Evolutionary conservation across 2,797 vertebrate species (phyloP).

Genomic region (Toxotes lorentzi): DNA sequence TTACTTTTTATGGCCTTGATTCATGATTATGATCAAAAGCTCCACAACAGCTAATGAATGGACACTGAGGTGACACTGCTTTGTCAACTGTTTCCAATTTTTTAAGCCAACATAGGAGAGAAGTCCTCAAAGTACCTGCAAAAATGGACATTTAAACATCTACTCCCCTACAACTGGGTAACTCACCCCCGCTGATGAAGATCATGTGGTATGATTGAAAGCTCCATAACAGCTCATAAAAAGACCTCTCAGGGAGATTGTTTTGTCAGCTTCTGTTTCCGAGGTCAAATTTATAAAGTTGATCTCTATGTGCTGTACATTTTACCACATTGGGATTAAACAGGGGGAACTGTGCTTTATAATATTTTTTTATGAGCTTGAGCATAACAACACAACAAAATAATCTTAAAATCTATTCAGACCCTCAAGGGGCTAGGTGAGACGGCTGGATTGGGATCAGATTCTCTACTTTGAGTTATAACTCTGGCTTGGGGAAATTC

Average conservation of each 20-base stretch:
- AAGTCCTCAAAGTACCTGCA: background rate
- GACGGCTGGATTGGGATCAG: background rate
- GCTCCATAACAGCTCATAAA: background rate
- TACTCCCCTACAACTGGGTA: background rate
- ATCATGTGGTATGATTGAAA: background rate
- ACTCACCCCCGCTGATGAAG: background rate
- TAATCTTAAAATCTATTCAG: constrained; percentile 11
- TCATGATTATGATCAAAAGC: background rate
- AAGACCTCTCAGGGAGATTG: background rate
- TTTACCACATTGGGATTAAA: background rate
- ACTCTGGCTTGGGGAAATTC: background rate
- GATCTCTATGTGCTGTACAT: background rate
- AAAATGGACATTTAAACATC: background rate
- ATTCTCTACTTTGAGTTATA: background rate
- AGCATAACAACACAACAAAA: background rate
- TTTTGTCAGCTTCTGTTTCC: background rate
- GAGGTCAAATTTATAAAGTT: background rate
- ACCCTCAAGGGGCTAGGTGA: background rate
- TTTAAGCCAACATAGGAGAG: background rate
- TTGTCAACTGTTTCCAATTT: background rate
- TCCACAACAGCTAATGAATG: background rate
- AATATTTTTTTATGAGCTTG: background rate
- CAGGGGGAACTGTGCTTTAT: background rate
- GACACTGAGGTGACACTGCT: background rate
- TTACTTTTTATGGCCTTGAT: background rate